A percentile compares a stretch with the other conserved stretches of the same genome.
Conservation (phyloP, 92 coral and sea anemone genomes). For the Phenganax stokvisi region DNA sequence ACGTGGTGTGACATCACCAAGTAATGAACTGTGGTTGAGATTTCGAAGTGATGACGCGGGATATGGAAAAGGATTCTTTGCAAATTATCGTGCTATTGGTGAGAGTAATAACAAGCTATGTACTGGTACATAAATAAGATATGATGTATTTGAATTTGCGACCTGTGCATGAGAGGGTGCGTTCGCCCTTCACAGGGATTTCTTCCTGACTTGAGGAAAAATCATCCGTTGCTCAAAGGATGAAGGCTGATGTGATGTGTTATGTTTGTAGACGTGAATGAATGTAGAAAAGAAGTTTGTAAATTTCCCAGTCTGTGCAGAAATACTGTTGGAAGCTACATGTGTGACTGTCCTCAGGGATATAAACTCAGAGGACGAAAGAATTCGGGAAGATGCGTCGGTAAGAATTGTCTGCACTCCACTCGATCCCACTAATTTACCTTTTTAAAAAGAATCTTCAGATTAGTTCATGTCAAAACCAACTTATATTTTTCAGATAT, state of each 20-base stretch:
- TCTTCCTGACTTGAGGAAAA: too few species aligned
- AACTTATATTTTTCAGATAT: slow-evolving; percentile 9
- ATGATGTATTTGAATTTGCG: background rate
- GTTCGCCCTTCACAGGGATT: background rate
- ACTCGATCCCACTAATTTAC: background rate
- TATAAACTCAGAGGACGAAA: slow-evolving; percentile 69
- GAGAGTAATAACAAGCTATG: slow-evolving; percentile 44
- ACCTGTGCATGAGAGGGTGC: too few species aligned
- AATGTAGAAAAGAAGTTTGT: slow-evolving; percentile 75
- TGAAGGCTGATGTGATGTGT: background rate
- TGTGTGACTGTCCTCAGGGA: slow-evolving; percentile 92
- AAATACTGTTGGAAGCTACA: slow-evolving; percentile 88
- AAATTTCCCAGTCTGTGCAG: slow-evolving; percentile 94
- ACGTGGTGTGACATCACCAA: slow-evolving; percentile 56
- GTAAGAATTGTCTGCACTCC: slow-evolving; percentile 35
- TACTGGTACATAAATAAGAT: background rate
- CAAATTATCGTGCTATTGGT: slow-evolving; percentile 75
- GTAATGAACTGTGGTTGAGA: slow-evolving; percentile 72
- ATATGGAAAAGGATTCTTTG: slow-evolving; percentile 72
- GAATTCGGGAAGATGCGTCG: slow-evolving; percentile 67
- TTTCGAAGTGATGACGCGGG: slow-evolving; percentile 67
- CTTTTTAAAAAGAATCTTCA: background rate
- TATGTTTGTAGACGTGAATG: slow-evolving; percentile 68
- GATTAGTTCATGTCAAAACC: background rate
- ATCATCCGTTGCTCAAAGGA: too few species aligned